Percentiles rank a stretch among this genome's conserved stretches.
These are phyloP conservation scores for Saccopteryx leptura DNA, from an alignment of 2,113 vertebrate species.

Conservation along the genomic window DNA sequence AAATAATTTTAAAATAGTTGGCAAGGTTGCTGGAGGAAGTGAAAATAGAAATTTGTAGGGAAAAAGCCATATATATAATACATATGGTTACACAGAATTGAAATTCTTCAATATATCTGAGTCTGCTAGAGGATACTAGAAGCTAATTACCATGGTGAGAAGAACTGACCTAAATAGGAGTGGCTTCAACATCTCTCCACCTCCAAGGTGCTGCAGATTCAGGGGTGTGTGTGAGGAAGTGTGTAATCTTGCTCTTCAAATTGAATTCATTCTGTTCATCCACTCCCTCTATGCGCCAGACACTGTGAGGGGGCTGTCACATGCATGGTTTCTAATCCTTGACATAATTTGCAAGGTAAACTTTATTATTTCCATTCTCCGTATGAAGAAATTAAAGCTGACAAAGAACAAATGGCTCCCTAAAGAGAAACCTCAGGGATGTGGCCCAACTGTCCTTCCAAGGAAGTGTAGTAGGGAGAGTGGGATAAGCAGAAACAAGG, in stretches of 20 bases:
- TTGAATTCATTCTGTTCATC: background rate
- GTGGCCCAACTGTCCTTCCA: background rate
- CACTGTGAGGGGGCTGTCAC: background rate
- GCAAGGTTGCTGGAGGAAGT: background rate
- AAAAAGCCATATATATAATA: constrained; percentile 50
- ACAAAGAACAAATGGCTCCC: background rate
- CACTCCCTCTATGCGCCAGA: background rate
- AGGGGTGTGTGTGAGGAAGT: background rate
- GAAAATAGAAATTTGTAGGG: constrained; percentile 17
- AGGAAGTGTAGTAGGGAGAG: too few relatives aligned
- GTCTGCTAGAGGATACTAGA: constrained; percentile 23
- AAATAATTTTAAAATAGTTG: background rate
- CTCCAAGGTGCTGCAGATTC: background rate
- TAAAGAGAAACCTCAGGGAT: background rate
- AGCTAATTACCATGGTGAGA: constrained; percentile 12
- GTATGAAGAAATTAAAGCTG: background rate
- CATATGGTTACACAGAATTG: background rate
- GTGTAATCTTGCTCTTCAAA: background rate
- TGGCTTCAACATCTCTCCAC: background rate
- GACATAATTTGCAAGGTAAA: background rate
- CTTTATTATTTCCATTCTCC: background rate
- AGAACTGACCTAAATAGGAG: constrained; percentile 46
- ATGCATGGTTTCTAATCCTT: background rate
- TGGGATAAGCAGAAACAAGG: background rate
- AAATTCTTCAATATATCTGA: constrained; percentile 28